A percentile compares a stretch with the other conserved stretches of the same genome.
phyloP scores from a whole-genome alignment of 2,113 vertebrate genomes.

The Platycercus adscitus region DNA sequence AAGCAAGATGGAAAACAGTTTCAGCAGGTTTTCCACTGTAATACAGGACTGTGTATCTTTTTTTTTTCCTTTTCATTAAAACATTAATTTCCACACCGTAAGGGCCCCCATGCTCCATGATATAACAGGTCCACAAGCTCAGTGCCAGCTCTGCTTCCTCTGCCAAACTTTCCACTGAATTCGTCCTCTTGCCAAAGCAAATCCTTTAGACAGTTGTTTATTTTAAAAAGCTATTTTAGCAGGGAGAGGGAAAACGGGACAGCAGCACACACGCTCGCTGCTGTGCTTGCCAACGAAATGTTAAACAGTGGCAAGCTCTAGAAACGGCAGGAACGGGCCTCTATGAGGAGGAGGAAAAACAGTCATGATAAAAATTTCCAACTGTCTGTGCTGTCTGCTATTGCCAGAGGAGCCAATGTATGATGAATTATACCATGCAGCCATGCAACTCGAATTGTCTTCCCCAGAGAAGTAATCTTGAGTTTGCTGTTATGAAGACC shows the following conservation, averaged over 20 bases:
- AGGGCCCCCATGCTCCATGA: constrained; percentile 39
- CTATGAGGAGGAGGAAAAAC: not conserved
- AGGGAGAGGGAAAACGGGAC: constrained; percentile 39
- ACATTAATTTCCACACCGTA: constrained; percentile 40
- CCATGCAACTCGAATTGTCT: not conserved
- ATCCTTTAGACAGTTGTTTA: constrained; percentile 71
- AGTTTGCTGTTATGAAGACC: not conserved
- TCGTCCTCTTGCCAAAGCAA: constrained; percentile 66
- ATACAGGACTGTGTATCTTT: constrained; percentile 7
- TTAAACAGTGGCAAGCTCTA: constrained; percentile 60
- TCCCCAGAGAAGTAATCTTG: not conserved
- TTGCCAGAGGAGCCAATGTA: not conserved
- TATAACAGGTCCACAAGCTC: constrained; percentile 43
- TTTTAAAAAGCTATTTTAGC: constrained; percentile 68
- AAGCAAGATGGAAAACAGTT: constrained; percentile 40
- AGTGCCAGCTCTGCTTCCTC: constrained; percentile 55
- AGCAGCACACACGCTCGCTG: constrained; percentile 14
- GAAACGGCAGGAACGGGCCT: not conserved
- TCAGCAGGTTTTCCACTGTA: constrained; percentile 39
- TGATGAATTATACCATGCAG: not conserved
- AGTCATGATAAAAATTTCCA: constrained; percentile 37
- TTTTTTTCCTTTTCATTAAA: constrained; percentile 19
- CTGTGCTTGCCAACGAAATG: constrained; percentile 46
- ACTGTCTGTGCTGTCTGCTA: not conserved
- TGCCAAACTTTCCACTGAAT: constrained; percentile 69